Base-by-base conservation (phyloP, 2,888 invertebrate species). In the Idaea biselata region DNA sequence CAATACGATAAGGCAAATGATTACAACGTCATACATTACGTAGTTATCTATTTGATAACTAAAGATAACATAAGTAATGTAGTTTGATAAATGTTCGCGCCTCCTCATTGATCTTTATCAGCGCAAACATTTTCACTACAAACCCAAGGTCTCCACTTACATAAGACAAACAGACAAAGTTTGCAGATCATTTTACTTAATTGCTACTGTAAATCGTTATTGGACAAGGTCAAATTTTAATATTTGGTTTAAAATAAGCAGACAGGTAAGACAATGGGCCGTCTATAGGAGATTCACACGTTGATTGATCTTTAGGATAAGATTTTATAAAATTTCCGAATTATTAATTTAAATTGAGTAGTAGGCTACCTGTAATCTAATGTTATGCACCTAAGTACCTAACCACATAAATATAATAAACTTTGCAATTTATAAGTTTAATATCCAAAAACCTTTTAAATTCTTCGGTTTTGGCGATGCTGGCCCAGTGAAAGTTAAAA, bases 1-100 rank as follows among this genome's bases (percentile, higher is more conserved):
- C 44, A 44, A 44, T 11, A 44, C 8, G 44, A 44, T 44, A 44
- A 44, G 44, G 44, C 14, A 44, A 7, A 14, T 44, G 44, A 44
- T 44, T 14, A 14, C 44, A 8, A 44, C 44, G 44, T 44, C 44
- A 44, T 11, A 3, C 8, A 44, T 44, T 44, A 44, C 44, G 44
- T 44, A 44, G 44, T 11, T 14, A 44, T 14, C 8, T 44, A 44
- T 44, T 44, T 44, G 44, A 44, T 25, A 25, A 44, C 11, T 44
- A 44, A 44, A 44, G 44, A 44, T 11, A 44, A n/a, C n/a, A n/a
- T n/a, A 7, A 74, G 71, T 63, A 70, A 70, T 67, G 71, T 71
- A 71, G 74, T 75, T 70, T 71, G 60, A 66, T 14, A 44, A 44
- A 44, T 44, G 44, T 44, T 11, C 11, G 44, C 44, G 44, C 44